Percentiles rank a stretch among this genome's conserved stretches.
These are phyloP conservation scores for Eupithecia pulchellata DNA, from an alignment of 2,888 invertebrate species.

Conservation along the genomic window DNA sequence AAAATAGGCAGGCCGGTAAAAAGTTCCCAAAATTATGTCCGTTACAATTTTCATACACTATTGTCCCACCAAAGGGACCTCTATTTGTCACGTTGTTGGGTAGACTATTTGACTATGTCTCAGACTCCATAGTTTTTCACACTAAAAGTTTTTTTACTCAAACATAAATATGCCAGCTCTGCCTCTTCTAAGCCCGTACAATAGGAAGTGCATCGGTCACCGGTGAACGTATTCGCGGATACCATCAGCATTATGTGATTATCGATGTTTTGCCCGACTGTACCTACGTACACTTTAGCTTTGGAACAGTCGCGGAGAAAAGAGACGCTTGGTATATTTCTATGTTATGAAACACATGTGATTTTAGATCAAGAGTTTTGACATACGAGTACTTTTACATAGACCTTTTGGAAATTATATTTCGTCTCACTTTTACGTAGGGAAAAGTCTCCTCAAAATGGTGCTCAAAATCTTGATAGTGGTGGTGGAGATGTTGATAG, in stretches of 20 bases:
- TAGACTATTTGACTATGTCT: too few species aligned
- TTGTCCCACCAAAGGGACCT: neutral
- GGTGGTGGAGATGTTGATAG: too few species aligned
- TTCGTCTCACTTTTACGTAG: neutral
- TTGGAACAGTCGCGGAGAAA: neutral
- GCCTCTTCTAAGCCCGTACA: neutral
- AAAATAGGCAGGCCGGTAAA: too few species aligned
- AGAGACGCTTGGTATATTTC: neutral
- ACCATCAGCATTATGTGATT: slow-evolving; percentile 43
- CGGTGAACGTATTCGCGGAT: slow-evolving; percentile 42
- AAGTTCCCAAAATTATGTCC: neutral
- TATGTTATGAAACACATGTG: neutral
- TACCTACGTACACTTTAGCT: slow-evolving; percentile 11
- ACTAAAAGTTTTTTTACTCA: neutral
- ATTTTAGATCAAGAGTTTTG: neutral
- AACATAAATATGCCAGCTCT: slow-evolving; percentile 16
- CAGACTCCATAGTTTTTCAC: too few species aligned
- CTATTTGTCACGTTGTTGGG: neutral
- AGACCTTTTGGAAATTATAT: neutral
- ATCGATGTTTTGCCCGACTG: slow-evolving; percentile 32
- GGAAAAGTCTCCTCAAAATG: neutral
- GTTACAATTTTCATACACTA: neutral
- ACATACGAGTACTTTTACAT: neutral
- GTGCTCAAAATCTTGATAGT: too few species aligned
- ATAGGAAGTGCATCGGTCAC: slow-evolving; percentile 54